Evolutionary conservation across 2,797 vertebrate genomes (phyloP), one percentile per base, ranked within the genome.

Genomic region (Malurus leucopterus): DNA sequence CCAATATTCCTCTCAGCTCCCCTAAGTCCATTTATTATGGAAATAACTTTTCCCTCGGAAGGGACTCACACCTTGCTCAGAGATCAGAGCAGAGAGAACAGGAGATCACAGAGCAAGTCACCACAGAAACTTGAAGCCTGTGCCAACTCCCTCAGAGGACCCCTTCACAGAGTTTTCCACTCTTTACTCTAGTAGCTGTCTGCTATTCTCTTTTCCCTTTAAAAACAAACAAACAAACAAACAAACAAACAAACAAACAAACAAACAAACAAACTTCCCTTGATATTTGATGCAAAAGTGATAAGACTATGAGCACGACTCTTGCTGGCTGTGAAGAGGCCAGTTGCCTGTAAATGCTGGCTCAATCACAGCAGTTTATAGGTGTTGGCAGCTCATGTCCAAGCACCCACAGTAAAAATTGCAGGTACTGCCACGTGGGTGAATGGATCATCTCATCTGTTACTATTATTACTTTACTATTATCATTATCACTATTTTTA

Each of bases 31-130:
- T 84, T 91, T 86, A 64, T 82, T 88, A 94, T 34, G 46, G 84
- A 90, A 88, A 79, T 76, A 74, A 80, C 29, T 70, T 92, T 61
- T 75, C 54, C 58, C 58, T 90, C 68, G 62, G 57, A 74, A 74
- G n/a, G 22, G 32, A 62, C 26, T 90, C n/a, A 51, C 43, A 54
- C 20, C 4, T 4, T 27, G n/a, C 58, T 77, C 54, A 74, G 58
- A 79, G 30, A 32, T 71, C 57, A 55, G 38, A 61, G n/a, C 3
- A 3, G 30, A 0, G 3, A 75, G 38, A 86, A 41, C 24, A 92
- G 34, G 70, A 80, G 30, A 80, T 9, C 2, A 1, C 30, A 58
- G 58, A 40, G 40, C 14, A 71, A 23, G 36, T 19, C 54, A 62
- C 4, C 0, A 3, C 61, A 83, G 72, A 73, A 86, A 57, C 41